phyloP scores from a whole-genome alignment of 1,140 invertebrate genomes.

The Ruditapes philippinarum region DNA sequence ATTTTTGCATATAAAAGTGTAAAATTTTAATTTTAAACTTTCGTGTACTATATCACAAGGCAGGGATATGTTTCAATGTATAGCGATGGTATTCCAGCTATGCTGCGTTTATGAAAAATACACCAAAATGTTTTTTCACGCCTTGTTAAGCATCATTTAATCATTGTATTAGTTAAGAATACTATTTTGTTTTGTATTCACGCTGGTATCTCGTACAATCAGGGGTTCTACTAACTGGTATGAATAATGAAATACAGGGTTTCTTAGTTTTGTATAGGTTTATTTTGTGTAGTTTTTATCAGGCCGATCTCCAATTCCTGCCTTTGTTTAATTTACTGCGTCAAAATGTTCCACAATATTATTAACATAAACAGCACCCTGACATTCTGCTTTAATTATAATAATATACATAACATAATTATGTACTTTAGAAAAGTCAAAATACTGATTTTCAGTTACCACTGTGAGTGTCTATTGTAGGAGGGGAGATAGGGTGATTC shows the following conservation, averaged over 20 bases:
- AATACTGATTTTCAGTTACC: no score
- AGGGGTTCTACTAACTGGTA: not conserved
- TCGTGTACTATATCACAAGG: no score
- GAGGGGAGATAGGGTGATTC: no score
- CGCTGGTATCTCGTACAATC: not conserved
- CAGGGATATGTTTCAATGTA: constrained; percentile 1
- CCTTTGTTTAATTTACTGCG: not conserved
- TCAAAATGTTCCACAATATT: no score
- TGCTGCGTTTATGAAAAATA: not conserved
- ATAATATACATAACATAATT: no score
- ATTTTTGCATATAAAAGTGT: no score
- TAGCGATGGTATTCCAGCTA: not conserved
- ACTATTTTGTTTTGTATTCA: not conserved
- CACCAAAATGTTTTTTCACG: constrained; percentile 25
- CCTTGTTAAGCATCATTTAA: constrained; percentile 27
- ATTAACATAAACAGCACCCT: no score
- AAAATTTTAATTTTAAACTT: no score
- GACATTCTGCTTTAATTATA: no score
- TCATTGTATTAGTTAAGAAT: not conserved
- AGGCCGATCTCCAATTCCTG: not conserved
- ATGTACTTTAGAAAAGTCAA: no score
- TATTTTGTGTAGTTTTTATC: not conserved
- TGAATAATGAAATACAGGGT: not conserved
- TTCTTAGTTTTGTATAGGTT: not conserved
- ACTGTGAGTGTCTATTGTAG: no score